Conservation (phyloP, 2,797 vertebrate genomes). For the Tokudaia muenninki region DNA sequence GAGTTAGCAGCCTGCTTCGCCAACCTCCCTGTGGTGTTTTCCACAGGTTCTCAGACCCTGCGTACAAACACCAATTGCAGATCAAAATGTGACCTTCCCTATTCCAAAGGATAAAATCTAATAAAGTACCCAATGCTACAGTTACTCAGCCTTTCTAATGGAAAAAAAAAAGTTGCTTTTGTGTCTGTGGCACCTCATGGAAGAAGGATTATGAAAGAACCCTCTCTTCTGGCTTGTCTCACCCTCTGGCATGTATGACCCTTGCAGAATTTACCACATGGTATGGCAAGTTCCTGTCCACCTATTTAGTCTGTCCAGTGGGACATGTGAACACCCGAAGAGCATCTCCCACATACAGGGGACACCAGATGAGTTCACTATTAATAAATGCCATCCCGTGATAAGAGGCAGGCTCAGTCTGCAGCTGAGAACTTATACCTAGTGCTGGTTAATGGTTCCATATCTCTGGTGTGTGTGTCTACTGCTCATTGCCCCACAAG, state of each 20-base stretch:
- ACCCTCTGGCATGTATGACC: too few relatives aligned
- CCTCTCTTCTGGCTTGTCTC: background rate
- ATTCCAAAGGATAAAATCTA: background rate
- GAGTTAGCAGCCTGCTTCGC: background rate
- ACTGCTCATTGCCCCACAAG: too few relatives aligned
- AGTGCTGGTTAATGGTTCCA: background rate
- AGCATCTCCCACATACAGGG: background rate
- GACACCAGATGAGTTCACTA: background rate
- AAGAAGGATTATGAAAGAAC: background rate
- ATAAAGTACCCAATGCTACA: background rate
- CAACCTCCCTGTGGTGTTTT: background rate
- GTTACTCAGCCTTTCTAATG: background rate
- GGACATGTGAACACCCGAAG: background rate
- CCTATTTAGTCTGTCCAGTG: background rate
- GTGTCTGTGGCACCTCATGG: background rate
- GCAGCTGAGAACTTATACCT: background rate
- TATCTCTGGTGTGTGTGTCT: background rate
- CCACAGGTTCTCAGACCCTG: background rate
- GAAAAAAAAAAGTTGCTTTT: background rate
- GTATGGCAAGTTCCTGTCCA: background rate
- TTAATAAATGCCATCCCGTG: background rate
- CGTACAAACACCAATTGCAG: background rate
- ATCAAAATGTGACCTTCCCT: constrained; percentile 35
- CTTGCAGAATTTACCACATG: background rate
- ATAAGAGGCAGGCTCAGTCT: background rate